phyloP scores from a whole-genome alignment of 2,888 invertebrate species.

The Morpho helenor region DNA sequence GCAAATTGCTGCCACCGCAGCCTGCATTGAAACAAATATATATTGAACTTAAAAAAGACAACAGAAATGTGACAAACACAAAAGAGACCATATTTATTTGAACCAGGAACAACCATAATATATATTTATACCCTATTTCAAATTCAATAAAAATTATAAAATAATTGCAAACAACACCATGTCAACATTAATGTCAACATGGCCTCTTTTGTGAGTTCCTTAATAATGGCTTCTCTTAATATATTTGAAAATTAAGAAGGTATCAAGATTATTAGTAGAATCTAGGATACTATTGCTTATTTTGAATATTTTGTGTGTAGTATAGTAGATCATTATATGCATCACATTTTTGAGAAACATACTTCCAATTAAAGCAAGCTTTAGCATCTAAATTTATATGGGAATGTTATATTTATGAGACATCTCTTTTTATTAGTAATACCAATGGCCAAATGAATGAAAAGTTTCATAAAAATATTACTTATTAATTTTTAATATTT shows the following conservation, averaged over 20 bases:
- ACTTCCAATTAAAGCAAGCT: too few relatives aligned
- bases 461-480: too few relatives aligned
- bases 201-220: slow-evolving; percentile 35
- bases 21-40: slow-evolving; percentile 49
- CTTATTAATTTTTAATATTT: too few relatives aligned
- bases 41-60: slow-evolving; percentile 12
- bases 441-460: too few relatives aligned
- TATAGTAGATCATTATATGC: too few relatives aligned
- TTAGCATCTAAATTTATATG: too few relatives aligned
- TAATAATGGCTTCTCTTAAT: neutral
- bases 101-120: slow-evolving; percentile 26
- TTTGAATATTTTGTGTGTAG: too few relatives aligned
- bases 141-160: neutral
- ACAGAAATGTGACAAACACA: slow-evolving; percentile 27
- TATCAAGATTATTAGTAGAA: too few relatives aligned
- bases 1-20: slow-evolving; percentile 48
- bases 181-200: slow-evolving; percentile 22
- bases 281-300: too few relatives aligned
- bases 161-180: neutral
- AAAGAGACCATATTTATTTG: slow-evolving; percentile 38
- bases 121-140: neutral
- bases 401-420: too few relatives aligned
- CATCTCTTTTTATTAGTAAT: too few relatives aligned
- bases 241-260: neutral
- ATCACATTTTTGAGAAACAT: too few relatives aligned